phyloP scores from a whole-genome alignment of 2,888 invertebrate species.

The Pyrochroa serraticornis region DNA sequence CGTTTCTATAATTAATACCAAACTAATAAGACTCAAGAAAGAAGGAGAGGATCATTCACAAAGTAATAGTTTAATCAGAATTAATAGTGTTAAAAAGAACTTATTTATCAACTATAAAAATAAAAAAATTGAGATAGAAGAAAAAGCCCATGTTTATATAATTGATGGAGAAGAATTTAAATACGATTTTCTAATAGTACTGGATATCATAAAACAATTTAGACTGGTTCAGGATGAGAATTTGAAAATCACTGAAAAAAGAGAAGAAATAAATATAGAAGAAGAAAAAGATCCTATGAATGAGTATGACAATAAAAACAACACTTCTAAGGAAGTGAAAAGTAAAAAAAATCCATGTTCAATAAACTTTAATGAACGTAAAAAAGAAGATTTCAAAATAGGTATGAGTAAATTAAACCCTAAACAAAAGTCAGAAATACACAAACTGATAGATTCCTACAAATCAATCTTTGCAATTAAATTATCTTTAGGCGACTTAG shows the following conservation, averaged over 20 bases:
- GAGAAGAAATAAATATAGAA: no score
- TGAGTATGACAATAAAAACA: neutral
- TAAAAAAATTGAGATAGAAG: neutral
- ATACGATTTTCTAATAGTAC: constrained; percentile 2
- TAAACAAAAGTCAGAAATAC: neutral
- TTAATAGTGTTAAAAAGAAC: constrained; percentile 2
- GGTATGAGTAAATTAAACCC: neutral
- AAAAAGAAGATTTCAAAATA: neutral
- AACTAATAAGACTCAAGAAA: constrained; percentile 23
- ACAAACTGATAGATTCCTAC: neutral
- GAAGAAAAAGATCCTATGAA: no score
- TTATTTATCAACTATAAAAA: neutral
- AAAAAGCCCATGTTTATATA: neutral
- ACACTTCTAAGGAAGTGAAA: no score
- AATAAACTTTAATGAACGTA: neutral
- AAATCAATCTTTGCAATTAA: neutral
- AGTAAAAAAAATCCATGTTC: no score
- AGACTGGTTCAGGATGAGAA: constrained; percentile 2
- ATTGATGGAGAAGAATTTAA: no score
- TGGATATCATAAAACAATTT: constrained; percentile 2
- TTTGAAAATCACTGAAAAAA: neutral
- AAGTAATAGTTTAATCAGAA: neutral
- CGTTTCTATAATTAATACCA: constrained; percentile 31
- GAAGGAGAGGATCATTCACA: neutral
- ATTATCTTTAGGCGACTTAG: no score